Evolutionary conservation across 2,797 vertebrate genomes (phyloP).

Genomic region (Lepilemur septentrionalis): DNA sequence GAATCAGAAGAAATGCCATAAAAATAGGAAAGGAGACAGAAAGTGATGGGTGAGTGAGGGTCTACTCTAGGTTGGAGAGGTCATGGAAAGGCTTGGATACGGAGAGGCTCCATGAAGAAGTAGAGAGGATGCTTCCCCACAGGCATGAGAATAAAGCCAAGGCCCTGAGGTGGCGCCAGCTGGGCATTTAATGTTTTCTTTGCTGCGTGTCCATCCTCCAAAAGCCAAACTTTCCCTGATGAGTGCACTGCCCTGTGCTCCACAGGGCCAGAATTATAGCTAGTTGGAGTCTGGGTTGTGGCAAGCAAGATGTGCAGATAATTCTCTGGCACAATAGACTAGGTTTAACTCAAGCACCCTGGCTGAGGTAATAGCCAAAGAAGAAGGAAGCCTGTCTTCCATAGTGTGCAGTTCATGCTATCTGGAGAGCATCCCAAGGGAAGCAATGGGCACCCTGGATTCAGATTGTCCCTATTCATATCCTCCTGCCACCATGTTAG

Average conservation of each 20-base stretch:
- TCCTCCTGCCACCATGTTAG: neutral
- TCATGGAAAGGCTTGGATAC: neutral
- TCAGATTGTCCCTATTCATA: neutral
- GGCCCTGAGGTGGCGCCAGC: accelerated
- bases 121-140: accelerated
- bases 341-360: neutral
- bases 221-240: neutral
- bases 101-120: neutral
- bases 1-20: neutral
- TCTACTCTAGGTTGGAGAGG: neutral
- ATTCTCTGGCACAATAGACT: neutral
- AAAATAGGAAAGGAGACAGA: neutral
- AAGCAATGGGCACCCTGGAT: neutral
- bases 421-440: neutral
- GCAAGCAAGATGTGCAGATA: neutral
- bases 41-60: neutral
- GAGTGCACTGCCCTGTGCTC: too few relatives aligned
- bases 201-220: too few relatives aligned
- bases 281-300: neutral
- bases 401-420: neutral
- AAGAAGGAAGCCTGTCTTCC: neutral
- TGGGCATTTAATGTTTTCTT: neutral
- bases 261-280: neutral
- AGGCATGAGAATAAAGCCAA: neutral
- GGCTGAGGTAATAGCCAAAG: neutral